phyloP scores from a whole-genome alignment of 2,797 vertebrate genomes.

The Novumbra hubbsi region DNA sequence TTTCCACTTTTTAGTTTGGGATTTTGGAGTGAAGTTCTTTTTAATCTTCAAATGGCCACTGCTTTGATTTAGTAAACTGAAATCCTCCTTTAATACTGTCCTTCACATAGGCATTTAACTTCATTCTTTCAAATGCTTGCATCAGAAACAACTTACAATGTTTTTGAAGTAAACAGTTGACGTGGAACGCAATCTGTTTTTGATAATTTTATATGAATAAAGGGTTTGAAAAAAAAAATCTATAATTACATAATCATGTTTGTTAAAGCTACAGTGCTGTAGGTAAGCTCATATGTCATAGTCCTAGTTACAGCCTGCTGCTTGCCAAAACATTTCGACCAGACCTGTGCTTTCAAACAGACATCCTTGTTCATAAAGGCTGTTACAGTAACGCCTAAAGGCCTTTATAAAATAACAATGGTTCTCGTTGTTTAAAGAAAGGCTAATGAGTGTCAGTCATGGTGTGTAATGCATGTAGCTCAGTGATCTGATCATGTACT shows the following conservation, averaged over 20 bases:
- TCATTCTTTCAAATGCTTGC: neutral
- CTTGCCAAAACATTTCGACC: conserved; percentile 39
- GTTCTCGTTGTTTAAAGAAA: conserved; percentile 22
- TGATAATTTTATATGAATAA: neutral
- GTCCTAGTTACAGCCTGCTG: conserved; percentile 23
- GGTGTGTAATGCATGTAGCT: conserved; percentile 27
- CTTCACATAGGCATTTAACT: no score
- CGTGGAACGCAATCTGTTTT: neutral
- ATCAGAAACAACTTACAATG: neutral
- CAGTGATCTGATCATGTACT: conserved; percentile 56
- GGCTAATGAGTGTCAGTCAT: conserved; percentile 16
- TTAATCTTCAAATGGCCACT: neutral
- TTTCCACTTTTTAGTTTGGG: neutral
- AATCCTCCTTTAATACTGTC: neutral
- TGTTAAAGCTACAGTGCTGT: conserved; percentile 6
- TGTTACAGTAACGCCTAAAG: conserved; percentile 26
- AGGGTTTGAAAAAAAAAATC: neutral
- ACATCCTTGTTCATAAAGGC: conserved; percentile 53
- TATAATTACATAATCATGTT: conserved; percentile 2
- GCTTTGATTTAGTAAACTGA: neutral
- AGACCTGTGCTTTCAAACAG: conserved; percentile 22
- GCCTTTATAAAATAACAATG: conserved; percentile 6
- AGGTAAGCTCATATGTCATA: conserved; percentile 14
- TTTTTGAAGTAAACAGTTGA: neutral
- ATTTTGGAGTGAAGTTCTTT: neutral